These are phyloP conservation scores for Squalus acanthias DNA, from an alignment of 2,797 vertebrate species.

Conservation along the genomic window DNA sequence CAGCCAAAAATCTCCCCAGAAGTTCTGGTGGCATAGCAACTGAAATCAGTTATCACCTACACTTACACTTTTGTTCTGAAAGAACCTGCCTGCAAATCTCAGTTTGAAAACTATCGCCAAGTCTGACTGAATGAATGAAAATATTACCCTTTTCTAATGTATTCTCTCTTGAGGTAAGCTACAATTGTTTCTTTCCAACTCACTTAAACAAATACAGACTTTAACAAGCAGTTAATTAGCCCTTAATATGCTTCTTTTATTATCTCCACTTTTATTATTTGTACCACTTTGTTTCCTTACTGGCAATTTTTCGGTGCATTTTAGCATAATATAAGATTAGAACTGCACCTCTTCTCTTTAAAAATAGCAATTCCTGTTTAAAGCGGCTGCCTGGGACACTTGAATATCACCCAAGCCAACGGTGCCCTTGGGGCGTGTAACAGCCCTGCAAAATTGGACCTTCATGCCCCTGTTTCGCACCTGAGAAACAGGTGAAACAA, in stretches of 20 bases:
- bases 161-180: background rate
- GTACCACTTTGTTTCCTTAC: background rate
- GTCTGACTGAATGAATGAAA: background rate
- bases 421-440: background rate
- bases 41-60: background rate
- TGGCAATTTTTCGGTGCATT: background rate
- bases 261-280: background rate
- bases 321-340: background rate
- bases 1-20: background rate
- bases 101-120: background rate
- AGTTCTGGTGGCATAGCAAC: background rate
- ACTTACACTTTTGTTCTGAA: background rate
- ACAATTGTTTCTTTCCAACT: background rate
- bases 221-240: background rate
- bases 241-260: background rate
- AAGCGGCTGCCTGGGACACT: background rate
- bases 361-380: background rate
- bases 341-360: background rate
- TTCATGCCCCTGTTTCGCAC: background rate
- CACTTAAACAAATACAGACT: background rate
- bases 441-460: background rate
- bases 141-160: background rate
- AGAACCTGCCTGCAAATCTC: background rate
- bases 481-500: background rate
- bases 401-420: background rate